Conservation (phyloP, 2,113 vertebrate genomes). For the Pollimyrus isidori region DNA sequence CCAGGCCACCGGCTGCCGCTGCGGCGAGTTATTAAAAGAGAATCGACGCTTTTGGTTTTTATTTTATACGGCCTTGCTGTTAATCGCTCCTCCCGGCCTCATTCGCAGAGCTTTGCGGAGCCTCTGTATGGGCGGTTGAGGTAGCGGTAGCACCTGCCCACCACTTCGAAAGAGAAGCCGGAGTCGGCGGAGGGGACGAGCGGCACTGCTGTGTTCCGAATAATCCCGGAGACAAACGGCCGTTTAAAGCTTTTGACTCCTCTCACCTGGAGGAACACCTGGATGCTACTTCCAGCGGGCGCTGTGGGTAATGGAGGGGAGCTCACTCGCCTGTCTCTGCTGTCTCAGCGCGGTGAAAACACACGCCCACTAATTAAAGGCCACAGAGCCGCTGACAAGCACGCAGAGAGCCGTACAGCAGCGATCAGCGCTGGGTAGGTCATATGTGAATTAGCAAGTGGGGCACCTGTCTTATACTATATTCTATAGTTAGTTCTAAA, state of each 20-base stretch:
- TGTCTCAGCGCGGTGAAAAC: neutral
- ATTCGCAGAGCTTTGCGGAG: neutral
- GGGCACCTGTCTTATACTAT: neutral
- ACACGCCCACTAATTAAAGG: neutral
- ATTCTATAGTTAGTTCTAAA: neutral
- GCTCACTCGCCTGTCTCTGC: neutral
- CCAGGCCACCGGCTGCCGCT: neutral
- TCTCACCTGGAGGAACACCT: neutral
- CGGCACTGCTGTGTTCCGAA: neutral
- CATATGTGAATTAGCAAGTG: slow-evolving; percentile 10
- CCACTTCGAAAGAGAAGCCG: neutral
- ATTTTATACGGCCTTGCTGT: neutral
- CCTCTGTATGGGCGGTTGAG: neutral
- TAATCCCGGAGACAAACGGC: neutral
- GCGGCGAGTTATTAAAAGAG: neutral
- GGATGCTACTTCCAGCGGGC: neutral
- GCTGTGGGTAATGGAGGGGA: neutral
- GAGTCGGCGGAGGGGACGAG: neutral
- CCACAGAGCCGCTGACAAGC: neutral
- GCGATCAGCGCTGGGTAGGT: neutral
- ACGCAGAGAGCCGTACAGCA: neutral
- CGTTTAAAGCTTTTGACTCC: neutral
- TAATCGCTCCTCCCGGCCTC: neutral
- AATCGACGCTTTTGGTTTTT: neutral
- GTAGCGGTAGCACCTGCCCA: neutral